Conservation (phyloP, 2,888 invertebrate genomes). For the Eristalinus aeneus region DNA sequence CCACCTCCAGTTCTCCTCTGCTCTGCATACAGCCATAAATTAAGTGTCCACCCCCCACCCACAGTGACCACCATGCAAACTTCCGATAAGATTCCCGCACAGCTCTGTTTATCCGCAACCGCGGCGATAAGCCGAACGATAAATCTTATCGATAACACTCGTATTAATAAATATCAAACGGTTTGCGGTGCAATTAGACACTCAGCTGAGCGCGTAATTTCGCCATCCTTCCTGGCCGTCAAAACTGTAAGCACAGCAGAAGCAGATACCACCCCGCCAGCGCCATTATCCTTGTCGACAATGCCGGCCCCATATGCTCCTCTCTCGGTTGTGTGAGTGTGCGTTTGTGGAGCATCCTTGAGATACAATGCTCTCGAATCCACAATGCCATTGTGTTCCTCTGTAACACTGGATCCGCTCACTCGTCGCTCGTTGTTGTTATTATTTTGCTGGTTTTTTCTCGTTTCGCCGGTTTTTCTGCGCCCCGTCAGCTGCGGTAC, state of each 20-base stretch:
- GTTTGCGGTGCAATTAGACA: slow-evolving; percentile 47
- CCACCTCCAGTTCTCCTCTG: background rate
- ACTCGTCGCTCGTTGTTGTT: background rate
- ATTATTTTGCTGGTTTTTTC: background rate
- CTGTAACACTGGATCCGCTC: background rate
- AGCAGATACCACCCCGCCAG: background rate
- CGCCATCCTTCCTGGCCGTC: background rate
- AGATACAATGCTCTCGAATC: background rate
- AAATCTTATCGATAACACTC: slow-evolving; percentile 50
- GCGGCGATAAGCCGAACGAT: slow-evolving; percentile 7
- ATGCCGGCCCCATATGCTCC: background rate
- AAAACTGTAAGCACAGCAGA: background rate
- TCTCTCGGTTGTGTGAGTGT: background rate
- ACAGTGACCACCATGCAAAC: background rate
- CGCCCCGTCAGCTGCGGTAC: background rate
- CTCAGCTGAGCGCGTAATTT: slow-evolving; percentile 51
- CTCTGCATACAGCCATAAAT: slow-evolving; percentile 1
- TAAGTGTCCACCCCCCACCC: background rate
- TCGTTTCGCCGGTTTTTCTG: background rate
- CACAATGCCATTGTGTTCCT: slow-evolving; percentile 1
- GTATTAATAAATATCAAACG: slow-evolving; percentile 56
- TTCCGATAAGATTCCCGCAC: slow-evolving; percentile 6
- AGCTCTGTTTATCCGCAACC: slow-evolving; percentile 33
- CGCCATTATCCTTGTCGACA: background rate
- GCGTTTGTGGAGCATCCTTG: background rate